Conservation (phyloP, 2,113 vertebrate genomes). For the Indri indri region DNA sequence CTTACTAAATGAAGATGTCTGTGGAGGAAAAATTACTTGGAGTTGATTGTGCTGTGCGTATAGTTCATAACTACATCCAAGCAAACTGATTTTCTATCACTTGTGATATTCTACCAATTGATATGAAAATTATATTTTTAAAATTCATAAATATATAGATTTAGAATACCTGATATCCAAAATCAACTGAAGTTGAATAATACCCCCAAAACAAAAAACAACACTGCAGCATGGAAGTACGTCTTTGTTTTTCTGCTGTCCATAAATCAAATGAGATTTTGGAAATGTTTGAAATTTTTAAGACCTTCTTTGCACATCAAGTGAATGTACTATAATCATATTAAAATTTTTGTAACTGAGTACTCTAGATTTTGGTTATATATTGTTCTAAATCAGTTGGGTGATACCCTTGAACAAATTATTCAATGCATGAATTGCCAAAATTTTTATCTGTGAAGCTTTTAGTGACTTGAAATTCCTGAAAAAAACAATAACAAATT, state of each 20-base stretch:
- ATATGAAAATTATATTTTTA: neutral
- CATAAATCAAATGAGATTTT: neutral
- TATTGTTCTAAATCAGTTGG: neutral
- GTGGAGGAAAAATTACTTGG: neutral
- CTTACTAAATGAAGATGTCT: neutral
- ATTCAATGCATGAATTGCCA: neutral
- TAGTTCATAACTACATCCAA: neutral
- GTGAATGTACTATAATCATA: neutral
- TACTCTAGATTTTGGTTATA: neutral
- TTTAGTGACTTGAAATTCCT: neutral
- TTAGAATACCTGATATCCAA: neutral
- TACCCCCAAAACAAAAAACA: neutral
- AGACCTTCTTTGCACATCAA: neutral
- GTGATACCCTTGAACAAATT: neutral
- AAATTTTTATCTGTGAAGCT: neutral
- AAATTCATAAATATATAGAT: neutral
- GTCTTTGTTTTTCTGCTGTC: neutral
- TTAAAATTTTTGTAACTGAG: neutral
- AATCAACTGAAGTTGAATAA: neutral
- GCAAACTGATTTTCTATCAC: neutral
- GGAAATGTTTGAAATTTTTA: conserved; percentile 13
- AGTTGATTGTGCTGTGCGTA: neutral
- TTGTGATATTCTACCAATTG: neutral
- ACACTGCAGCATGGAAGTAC: neutral
- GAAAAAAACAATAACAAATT: neutral